These are phyloP conservation scores for Gymnosoma rotundatum DNA, from an alignment of 2,888 invertebrate genomes.

Conservation along the genomic window DNA sequence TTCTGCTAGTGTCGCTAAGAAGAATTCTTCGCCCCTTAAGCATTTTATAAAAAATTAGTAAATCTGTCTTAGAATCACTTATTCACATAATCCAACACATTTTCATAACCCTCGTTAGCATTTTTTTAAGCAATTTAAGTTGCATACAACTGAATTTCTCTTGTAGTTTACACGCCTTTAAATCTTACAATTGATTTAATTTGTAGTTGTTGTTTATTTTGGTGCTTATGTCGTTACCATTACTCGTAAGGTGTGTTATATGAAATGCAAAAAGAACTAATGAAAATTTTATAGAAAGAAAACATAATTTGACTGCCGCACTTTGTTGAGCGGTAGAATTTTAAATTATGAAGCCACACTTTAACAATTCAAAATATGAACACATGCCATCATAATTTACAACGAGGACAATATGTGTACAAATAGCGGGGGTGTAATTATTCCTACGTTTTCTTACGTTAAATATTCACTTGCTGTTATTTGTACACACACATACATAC, in stretches of 20 bases:
- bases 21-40: too few species aligned
- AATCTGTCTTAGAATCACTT: too few species aligned
- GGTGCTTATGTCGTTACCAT: constrained; percentile 10
- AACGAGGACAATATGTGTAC: neutral
- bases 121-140: neutral
- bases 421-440: neutral
- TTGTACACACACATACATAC: neutral
- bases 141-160: neutral
- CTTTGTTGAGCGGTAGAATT: constrained; percentile 25
- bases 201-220: neutral
- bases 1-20: too few species aligned
- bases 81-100: too few species aligned
- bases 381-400: neutral
- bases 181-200: neutral
- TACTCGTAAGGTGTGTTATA: constrained; percentile 3
- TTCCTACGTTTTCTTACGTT: neutral
- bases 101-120: neutral
- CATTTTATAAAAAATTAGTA: too few species aligned
- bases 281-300: constrained; percentile 14
- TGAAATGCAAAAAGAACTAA: neutral
- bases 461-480: neutral
- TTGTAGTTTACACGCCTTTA: neutral
- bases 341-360: constrained; percentile 43
- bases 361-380: neutral
- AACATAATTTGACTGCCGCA: constrained; percentile 5